Base-by-base conservation (phyloP, 2,797 vertebrate genomes). In the Enteromius radiatus region DNA sequence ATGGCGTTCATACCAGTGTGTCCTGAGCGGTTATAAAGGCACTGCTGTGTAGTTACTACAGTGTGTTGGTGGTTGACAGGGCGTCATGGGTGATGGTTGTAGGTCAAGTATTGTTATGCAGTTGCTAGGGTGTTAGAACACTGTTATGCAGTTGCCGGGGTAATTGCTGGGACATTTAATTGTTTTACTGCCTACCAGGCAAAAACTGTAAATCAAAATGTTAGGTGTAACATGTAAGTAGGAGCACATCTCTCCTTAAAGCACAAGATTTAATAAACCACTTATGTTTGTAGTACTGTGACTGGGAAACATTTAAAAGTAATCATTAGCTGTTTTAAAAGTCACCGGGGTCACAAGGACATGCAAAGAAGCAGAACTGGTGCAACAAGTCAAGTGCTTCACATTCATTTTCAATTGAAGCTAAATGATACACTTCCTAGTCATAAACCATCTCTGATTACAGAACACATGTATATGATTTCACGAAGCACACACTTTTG, bases 401-500 rank as follows among this genome's bases (percentile, higher is more conserved):
- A 82, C 68, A 84, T 59, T 78, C 45, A 84, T 67, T 81, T 74
- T 21, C 56, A 59, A 52, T 47, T 78, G 23, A 61, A 83, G 52
- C 41, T 70, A 78, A 83, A 71, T 63, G 43, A 77, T 83, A 76
- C 63, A 80, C 49, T 67, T 80, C 59, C 78, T 41, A 36, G 33
- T 28, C 36, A 61, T 80, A 43, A 59, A 68, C 10, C 41, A 41
- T 73, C 23, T 52, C 69, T 67, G 28, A 76, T 68, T 71, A 80
- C 54, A 86, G 45, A 73, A 83, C 80, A 67, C 76, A 64, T 82
- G 71, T 63, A 61, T 78, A 56, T 82, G 28, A 79, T 73, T 73
- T 70, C 59, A 76, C 14, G 26, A 83, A 69, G 26, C 5, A 7
- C 75, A 69, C 26, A 76, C 26, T 77, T 76, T 56, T 56, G 49